Evolutionary conservation across 2,888 invertebrate species (phyloP), one percentile per base, ranked within the genome.

Genomic region (Microdon myrmicae): DNA sequence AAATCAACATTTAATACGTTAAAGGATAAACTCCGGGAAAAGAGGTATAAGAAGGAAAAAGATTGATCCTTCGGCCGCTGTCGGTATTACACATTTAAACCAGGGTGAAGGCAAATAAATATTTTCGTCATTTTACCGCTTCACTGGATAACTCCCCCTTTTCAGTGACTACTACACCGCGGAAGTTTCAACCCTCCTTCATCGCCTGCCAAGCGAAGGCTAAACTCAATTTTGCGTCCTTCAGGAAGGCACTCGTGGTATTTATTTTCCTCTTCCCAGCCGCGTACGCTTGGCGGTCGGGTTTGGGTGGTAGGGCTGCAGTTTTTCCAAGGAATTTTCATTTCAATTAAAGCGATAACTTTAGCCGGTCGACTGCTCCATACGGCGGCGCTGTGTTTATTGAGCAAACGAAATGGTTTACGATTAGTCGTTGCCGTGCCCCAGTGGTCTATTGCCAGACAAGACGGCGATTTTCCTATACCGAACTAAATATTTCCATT

Each of bases 41-140:
- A 20, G 31, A 39, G 7, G n/a, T n/a, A n/a, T n/a, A 45, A 23
- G 14, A 39, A 51, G 41, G 31, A 37, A 29, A 53, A 47, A 53
- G 58, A 64, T 58, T 58, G 64, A 64, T 64, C 51, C 47, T 25
- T 39, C 64, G n/a, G n/a, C 31, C 7, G 20, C 22, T 19, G n/a
- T n/a, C 16, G 32, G 37, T 48, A 48, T 31, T 35, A 51, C 51
- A 56, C 26, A 56, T 25, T 26, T 35, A 38, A 38, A 22, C 3
- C 16, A 9, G 32, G 31, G 53, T 48, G 45, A 61, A 58, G 56
- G 67, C 67, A 64, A 68, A 68, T 67, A 68, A 69, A 69, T 70
- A 68, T 70, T 68, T 69, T 61, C 67, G 66, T 69, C 68, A 70
- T 69, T 69, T 70, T 70, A 66, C 39, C 68, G 69, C 68, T 69